Percentiles rank a stretch among this genome's conserved stretches.
Evolutionary conservation across 2,888 invertebrate genomes (phyloP).

Genomic region (Cyclophora albipunctata): DNA sequence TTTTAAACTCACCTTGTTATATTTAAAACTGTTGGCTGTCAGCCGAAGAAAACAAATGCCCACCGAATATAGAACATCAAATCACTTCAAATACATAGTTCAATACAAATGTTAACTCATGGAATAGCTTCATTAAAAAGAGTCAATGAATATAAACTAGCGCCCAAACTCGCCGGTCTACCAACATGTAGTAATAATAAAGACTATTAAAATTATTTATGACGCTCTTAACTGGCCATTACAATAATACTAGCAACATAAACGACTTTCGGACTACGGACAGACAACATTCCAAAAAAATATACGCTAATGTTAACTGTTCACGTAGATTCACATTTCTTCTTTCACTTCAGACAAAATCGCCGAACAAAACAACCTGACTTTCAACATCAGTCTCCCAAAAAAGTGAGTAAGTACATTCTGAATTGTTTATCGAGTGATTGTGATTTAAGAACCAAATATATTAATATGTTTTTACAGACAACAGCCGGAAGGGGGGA

Average conservation of each 20-base stretch:
- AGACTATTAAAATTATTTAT: constrained; percentile 28
- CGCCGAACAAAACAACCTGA: constrained; percentile 27
- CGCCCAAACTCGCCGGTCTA: constrained; percentile 2
- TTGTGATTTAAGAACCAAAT: not conserved
- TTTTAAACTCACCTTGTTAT: too few species aligned
- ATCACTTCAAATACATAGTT: too few species aligned
- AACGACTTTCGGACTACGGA: constrained; percentile 20
- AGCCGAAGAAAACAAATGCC: too few species aligned
- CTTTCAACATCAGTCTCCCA: constrained; percentile 42
- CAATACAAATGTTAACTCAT: too few species aligned
- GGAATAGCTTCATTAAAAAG: constrained; percentile 10
- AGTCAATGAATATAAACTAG: constrained; percentile 14
- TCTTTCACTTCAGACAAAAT: constrained; percentile 37
- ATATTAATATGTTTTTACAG: constrained; percentile 23
- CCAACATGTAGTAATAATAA: constrained; percentile 11
- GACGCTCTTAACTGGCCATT: constrained; percentile 26
- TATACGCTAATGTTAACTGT: not conserved
- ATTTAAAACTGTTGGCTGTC: too few species aligned
- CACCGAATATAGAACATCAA: too few species aligned
- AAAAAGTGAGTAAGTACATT: constrained; percentile 70
- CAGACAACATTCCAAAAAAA: not conserved
- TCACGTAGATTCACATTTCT: not conserved
- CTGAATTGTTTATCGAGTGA: not conserved
- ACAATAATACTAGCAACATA: constrained; percentile 19
- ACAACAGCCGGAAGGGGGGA: constrained; percentile 16